Evolutionary conservation across 2,113 vertebrate species (phyloP).

Genomic region (Heloderma charlesbogerti): DNA sequence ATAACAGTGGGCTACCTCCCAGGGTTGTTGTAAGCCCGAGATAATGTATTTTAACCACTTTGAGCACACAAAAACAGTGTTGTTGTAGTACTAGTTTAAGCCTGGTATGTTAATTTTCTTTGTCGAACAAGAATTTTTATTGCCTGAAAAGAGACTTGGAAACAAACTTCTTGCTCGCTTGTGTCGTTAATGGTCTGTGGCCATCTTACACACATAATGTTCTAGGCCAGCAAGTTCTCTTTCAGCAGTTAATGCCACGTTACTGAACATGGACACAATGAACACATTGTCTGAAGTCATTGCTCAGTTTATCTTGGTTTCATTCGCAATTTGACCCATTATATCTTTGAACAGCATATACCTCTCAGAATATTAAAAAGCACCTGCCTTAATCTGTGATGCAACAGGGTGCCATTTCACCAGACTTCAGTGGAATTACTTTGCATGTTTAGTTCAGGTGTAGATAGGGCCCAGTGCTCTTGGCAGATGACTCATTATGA

Average conservation of each 20-base stretch:
- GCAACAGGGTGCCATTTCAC: not conserved
- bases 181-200: not conserved
- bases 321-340: not conserved
- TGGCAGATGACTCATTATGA: not conserved
- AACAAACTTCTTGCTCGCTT: not conserved
- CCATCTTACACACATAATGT: not conserved
- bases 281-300: not conserved
- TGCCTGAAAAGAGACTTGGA: not conserved
- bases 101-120: not conserved
- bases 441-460: not conserved
- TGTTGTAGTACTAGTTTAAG: too few relatives aligned
- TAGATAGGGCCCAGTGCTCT: accelerated
- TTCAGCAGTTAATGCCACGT: not conserved
- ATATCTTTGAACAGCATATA: not conserved
- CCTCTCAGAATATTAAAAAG: not conserved
- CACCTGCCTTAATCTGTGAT: not conserved
- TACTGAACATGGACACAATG: accelerated
- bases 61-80: not conserved
- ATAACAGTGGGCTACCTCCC: not conserved
- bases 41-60: not conserved
- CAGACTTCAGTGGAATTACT: accelerated
- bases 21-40: not conserved
- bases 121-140: not conserved
- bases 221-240: not conserved
- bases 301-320: not conserved